phyloP scores from a whole-genome alignment of 2,797 vertebrate genomes.

The Poeciliopsis presidionis region DNA sequence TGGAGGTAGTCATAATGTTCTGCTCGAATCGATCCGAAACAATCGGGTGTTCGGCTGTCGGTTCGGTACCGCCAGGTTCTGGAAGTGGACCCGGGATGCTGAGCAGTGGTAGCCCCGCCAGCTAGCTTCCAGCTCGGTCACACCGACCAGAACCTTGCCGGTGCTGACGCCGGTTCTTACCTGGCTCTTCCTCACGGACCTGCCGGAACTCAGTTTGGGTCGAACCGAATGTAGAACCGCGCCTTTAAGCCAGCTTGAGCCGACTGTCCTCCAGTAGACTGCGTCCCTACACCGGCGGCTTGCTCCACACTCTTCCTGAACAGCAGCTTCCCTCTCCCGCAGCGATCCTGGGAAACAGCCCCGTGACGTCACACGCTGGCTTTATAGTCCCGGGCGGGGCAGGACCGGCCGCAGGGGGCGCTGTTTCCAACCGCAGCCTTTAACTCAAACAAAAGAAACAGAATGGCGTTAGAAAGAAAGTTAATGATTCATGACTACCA shows the following conservation, averaged over 20 bases:
- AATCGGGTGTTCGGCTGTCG: not conserved
- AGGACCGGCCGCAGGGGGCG: slow-evolving; percentile 38
- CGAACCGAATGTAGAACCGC: not conserved
- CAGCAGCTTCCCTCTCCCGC: slow-evolving; percentile 71
- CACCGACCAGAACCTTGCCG: not conserved
- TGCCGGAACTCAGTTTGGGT: not conserved
- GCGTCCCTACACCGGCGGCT: slow-evolving; percentile 48
- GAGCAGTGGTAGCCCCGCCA: slow-evolving; percentile 19
- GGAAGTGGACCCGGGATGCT: slow-evolving; percentile 27
- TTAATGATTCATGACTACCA: not conserved
- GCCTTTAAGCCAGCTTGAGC: slow-evolving; percentile 5
- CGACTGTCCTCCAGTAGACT: slow-evolving; percentile 28
- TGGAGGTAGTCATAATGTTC: no score
- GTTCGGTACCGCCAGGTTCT: slow-evolving; percentile 16
- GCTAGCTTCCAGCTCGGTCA: slow-evolving; percentile 50
- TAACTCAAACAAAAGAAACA: not conserved
- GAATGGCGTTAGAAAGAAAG: not conserved
- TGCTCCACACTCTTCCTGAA: slow-evolving; percentile 59
- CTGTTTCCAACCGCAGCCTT: not conserved
- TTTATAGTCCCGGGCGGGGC: slow-evolving; percentile 8
- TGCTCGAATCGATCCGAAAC: no score
- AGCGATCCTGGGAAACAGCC: slow-evolving; percentile 72
- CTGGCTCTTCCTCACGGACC: not conserved
- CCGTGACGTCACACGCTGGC: slow-evolving; percentile 72
- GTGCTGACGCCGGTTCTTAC: slow-evolving; percentile 2